Base-by-base conservation (phyloP, 2,797 vertebrate genomes). In the Trematomus bernacchii region DNA sequence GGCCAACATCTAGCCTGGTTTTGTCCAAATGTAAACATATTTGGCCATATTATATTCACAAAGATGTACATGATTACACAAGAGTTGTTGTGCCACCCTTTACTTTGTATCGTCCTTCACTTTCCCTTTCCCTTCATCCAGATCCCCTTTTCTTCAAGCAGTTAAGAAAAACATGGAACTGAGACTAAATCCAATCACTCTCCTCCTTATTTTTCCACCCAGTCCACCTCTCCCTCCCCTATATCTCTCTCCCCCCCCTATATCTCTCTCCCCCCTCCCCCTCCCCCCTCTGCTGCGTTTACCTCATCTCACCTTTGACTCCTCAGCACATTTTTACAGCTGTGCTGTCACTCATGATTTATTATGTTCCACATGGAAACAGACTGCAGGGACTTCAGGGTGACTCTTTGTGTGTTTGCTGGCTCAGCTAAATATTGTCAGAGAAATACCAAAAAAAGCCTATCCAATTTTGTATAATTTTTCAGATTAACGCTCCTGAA, bases 301-400 rank as follows among this genome's bases (percentile, higher is more conserved):
- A 42, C 40, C 48, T 50, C 54, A 42, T 52, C 5, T 66, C 70
- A 65, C 85, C 68, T 87, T 80, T 80, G 83, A 72, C 81, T 66
- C 59, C 21, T 76, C 54, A 1, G 2, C 14, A 40, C 33, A 37
- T 37, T 68, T 78, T 76, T 76, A 66, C 50, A 76, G 50, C 75
- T 52, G 58, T 30, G 37, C 77, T 66, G 72, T 66, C 75, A 59
- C 44, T 68, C 13, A 19, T 83, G 46, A 86, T 55, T 75, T 59
- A 73, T 73, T 64, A 5, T 63, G 8, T 48, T 60, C 18, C 23
- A 16, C 57, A 43, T 80, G 53, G 69, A 71, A 71, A 61, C 55
- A 57, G 18, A 57, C 50, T 15, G 14, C 64, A 43, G 47, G 30
- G 21, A 54, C 57, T 40, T 72, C 42, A 77, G 69, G 53, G 61